Evolutionary conservation across 2,113 vertebrate genomes (phyloP).

Genomic region (Phaetusa simplex): DNA sequence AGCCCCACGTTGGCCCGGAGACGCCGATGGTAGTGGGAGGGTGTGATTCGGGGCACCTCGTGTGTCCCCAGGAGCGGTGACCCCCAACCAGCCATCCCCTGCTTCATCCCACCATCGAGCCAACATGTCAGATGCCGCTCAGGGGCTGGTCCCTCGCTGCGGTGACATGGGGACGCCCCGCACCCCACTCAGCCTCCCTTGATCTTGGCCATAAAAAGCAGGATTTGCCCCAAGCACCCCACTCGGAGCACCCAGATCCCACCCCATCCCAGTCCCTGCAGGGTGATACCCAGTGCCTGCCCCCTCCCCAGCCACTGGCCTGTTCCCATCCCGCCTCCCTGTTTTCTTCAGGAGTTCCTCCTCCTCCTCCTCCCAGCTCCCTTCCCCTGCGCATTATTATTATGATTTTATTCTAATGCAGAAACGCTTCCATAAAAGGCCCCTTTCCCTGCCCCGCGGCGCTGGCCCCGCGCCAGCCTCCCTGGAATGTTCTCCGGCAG

Average conservation of each 20-base stretch:
- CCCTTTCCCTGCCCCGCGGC: conserved; percentile 67
- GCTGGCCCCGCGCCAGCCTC: conserved; percentile 58
- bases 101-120: not conserved
- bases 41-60: not conserved
- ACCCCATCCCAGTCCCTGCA: not conserved
- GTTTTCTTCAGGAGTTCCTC: conserved; percentile 37
- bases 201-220: not conserved
- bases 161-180: rapidly evolving
- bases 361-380: conserved; percentile 19
- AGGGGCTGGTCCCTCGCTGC: not conserved
- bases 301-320: not conserved
- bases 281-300: not conserved
- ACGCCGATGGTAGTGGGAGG: rapidly evolving
- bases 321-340: not conserved
- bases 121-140: not conserved
- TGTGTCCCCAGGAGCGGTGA: not conserved
- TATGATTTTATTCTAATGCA: conserved; percentile 70
- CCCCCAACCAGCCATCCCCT: not conserved
- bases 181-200: not conserved
- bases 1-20: not conserved
- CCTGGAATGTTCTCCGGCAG: conserved; percentile 72
- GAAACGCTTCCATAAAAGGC: conserved; percentile 74
- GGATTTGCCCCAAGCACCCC: not conserved
- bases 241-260: not conserved
- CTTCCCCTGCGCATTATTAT: conserved; percentile 55